A percentile compares a stretch with the other conserved stretches of the same genome.
phyloP scores from a whole-genome alignment of 2,113 vertebrate species.

The sheep (Ovis aries) region DNA sequence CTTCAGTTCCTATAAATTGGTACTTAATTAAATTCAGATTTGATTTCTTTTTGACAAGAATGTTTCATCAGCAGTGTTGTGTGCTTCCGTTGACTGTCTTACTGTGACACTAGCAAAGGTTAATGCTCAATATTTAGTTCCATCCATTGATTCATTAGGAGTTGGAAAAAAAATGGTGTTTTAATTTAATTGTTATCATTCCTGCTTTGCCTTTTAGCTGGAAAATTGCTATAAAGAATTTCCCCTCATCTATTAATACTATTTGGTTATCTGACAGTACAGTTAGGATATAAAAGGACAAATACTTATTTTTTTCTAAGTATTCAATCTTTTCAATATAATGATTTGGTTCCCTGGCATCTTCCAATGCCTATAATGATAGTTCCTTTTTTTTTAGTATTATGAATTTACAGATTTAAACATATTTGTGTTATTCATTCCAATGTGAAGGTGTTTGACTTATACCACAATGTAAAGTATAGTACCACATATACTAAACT shows the following conservation, averaged over 20 bases:
- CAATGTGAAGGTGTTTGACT: not conserved
- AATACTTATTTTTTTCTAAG: not conserved
- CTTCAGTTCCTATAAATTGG: not conserved
- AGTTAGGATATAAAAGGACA: not conserved
- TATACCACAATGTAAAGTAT: not conserved
- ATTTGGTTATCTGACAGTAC: not conserved
- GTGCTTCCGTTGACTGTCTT: not conserved
- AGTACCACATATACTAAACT: not conserved
- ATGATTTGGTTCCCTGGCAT: not conserved
- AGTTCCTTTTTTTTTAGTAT: not conserved
- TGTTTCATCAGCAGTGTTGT: not conserved
- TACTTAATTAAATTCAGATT: slow-evolving; percentile 26
- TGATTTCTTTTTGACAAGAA: not conserved
- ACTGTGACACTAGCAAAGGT: not conserved
- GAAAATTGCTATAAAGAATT: slow-evolving; percentile 22
- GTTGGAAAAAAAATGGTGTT: not conserved
- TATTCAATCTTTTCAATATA: not conserved
- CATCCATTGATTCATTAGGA: not conserved
- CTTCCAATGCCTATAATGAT: not conserved
- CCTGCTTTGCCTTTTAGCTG: slow-evolving; percentile 21
- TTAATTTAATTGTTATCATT: not conserved
- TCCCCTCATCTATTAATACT: not conserved
- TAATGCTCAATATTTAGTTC: not conserved
- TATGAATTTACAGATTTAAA: slow-evolving; percentile 18
- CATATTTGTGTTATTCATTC: not conserved